Evolutionary conservation across 1,140 invertebrate genomes (phyloP).

Genomic region (Dinoponera quadriceps): DNA sequence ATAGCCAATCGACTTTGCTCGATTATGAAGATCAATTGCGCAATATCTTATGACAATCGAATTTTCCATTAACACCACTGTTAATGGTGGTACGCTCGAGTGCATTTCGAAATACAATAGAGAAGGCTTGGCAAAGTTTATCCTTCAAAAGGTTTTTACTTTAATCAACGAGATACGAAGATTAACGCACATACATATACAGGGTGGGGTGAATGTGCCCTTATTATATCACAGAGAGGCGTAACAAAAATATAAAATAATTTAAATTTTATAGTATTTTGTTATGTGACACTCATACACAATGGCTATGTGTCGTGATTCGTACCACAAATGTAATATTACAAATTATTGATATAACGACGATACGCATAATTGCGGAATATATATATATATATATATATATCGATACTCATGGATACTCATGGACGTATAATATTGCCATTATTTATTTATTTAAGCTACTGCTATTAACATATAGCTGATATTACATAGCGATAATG

Average conservation of each 20-base stretch:
- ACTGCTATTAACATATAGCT: background rate
- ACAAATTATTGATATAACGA: constrained; percentile 56
- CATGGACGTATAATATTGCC: constrained; percentile 21
- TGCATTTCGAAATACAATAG: constrained; percentile 70
- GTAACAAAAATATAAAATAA: constrained; percentile 83
- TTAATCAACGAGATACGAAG: constrained; percentile 76
- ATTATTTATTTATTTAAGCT: constrained; percentile 25
- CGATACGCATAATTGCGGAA: background rate
- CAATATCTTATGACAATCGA: background rate
- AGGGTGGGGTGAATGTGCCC: constrained; percentile 81
- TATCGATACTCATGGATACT: background rate
- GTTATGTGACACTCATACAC: constrained; percentile 72
- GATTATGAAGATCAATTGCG: background rate
- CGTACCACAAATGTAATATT: constrained; percentile 63
- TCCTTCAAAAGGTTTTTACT: constrained; percentile 72
- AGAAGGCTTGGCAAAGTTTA: constrained; percentile 72
- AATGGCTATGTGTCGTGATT: constrained; percentile 71
- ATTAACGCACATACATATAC: constrained; percentile 79
- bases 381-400: no score
- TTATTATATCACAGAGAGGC: constrained; percentile 83
- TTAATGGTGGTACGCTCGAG: constrained; percentile 65
- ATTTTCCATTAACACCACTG: background rate
- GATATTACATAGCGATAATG: background rate
- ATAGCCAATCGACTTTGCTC: background rate
- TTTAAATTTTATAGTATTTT: constrained; percentile 77